Evolutionary conservation across 2,888 invertebrate species (phyloP).

Genomic region (Diadegma fenestrale): DNA sequence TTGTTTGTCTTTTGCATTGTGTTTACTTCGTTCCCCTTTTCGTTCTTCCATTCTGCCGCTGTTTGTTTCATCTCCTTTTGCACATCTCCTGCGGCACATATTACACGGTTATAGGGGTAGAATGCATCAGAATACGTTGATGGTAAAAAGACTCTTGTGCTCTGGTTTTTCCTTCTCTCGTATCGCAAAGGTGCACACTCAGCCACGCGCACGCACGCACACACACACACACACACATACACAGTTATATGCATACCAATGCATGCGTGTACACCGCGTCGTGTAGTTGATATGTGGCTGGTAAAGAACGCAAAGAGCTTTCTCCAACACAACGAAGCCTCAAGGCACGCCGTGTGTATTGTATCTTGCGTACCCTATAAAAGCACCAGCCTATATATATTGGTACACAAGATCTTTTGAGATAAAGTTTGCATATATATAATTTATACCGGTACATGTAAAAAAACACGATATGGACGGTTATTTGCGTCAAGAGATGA

Average conservation of each 20-base stretch:
- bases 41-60: slow-evolving; percentile 7
- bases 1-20: background rate
- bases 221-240: background rate
- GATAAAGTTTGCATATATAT: slow-evolving; percentile 48
- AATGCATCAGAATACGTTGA: slow-evolving; percentile 37
- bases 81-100: background rate
- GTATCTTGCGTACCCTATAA: slow-evolving; percentile 21
- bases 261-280: background rate
- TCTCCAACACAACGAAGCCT: slow-evolving; percentile 33
- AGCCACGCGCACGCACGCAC: background rate
- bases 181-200: slow-evolving; percentile 23
- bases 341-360: slow-evolving; percentile 4
- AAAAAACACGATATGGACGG: slow-evolving; percentile 33
- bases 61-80: background rate
- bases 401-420: slow-evolving; percentile 57
- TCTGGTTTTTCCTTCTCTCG: slow-evolving; percentile 36
- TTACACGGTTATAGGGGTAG: slow-evolving; percentile 37
- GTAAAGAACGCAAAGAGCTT: slow-evolving; percentile 56
- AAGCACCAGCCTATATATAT: slow-evolving; percentile 29
- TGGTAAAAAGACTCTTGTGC: slow-evolving; percentile 26
- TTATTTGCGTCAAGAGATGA: slow-evolving; percentile 41
- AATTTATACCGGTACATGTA: slow-evolving; percentile 23
- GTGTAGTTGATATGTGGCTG: slow-evolving; percentile 36
- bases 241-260: too few relatives aligned
- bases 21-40: background rate